Evolutionary conservation across 2,888 invertebrate species (phyloP).

Genomic region (Parascotia fuliginaria): DNA sequence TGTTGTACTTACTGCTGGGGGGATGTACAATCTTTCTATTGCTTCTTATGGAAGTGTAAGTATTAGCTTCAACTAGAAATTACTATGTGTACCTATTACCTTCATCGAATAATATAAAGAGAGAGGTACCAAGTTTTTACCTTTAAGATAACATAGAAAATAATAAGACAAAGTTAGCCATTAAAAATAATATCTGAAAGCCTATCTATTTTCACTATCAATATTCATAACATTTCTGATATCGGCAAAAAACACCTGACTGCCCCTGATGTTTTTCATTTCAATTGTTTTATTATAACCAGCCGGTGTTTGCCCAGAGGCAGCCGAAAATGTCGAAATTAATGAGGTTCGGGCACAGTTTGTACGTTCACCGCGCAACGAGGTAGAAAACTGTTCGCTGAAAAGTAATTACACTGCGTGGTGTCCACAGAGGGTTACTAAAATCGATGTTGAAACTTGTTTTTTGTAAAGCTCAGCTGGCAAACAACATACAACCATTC

Average conservation of each 20-base stretch:
- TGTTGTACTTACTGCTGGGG: constrained; percentile 69
- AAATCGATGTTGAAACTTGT: too few species aligned
- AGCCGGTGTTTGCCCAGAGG: constrained; percentile 11
- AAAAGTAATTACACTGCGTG: background rate
- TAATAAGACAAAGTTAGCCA: too few species aligned
- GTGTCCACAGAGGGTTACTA: background rate
- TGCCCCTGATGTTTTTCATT: constrained; percentile 4
- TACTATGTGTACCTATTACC: too few species aligned
- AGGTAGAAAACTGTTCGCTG: background rate
- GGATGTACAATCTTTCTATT: constrained; percentile 73
- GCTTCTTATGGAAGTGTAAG: constrained; percentile 68
- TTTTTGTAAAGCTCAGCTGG: too few species aligned
- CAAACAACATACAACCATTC: too few species aligned
- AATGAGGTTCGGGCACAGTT: constrained; percentile 22
- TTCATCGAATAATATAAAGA: too few species aligned
- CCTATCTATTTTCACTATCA: background rate
- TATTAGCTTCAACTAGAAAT: background rate
- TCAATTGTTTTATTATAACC: constrained; percentile 10
- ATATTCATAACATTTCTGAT: too few species aligned
- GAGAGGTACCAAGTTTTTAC: too few species aligned
- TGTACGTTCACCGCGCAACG: background rate
- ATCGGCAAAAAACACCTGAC: too few species aligned
- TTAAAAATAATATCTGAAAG: too few species aligned
- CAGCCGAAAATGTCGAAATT: constrained; percentile 21
- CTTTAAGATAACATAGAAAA: too few species aligned